Conservation (phyloP, 2,797 vertebrate species). For the Hirundo rustica region DNA sequence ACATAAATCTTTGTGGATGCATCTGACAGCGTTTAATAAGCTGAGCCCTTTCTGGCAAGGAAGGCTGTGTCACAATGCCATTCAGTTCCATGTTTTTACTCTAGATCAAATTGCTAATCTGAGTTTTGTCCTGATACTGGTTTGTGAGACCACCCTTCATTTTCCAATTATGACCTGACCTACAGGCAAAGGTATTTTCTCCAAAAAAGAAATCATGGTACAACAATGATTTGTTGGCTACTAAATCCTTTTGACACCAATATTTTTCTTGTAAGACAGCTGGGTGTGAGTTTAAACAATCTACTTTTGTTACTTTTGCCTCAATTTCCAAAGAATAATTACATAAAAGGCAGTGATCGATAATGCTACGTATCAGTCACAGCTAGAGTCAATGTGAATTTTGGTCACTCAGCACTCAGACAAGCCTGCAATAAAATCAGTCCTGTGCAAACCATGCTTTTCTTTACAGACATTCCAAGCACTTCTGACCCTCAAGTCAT, state of each 20-base stretch:
- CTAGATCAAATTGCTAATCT: not conserved
- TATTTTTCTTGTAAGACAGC: too few relatives aligned
- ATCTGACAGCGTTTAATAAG: not conserved
- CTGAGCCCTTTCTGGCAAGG: not conserved
- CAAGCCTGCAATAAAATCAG: not conserved
- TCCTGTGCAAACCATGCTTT: not conserved
- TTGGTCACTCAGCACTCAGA: too few relatives aligned
- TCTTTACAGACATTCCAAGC: not conserved
- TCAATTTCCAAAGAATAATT: too few relatives aligned
- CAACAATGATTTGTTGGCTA: too few relatives aligned
- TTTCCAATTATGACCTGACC: not conserved
- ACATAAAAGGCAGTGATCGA: too few relatives aligned
- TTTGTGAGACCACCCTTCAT: not conserved
- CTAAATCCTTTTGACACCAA: too few relatives aligned
- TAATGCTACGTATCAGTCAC: too few relatives aligned
- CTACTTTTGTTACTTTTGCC: too few relatives aligned
- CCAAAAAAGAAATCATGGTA: too few relatives aligned
- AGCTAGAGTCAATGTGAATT: too few relatives aligned
- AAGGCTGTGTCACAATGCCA: not conserved
- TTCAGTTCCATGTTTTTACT: not conserved
- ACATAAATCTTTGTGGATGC: not conserved
- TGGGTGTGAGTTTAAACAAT: too few relatives aligned
- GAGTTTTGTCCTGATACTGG: not conserved
- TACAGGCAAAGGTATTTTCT: not conserved
- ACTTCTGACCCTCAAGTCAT: not conserved